Conservation (phyloP, 2,113 vertebrate genomes). For the Nanger granti region DNA sequence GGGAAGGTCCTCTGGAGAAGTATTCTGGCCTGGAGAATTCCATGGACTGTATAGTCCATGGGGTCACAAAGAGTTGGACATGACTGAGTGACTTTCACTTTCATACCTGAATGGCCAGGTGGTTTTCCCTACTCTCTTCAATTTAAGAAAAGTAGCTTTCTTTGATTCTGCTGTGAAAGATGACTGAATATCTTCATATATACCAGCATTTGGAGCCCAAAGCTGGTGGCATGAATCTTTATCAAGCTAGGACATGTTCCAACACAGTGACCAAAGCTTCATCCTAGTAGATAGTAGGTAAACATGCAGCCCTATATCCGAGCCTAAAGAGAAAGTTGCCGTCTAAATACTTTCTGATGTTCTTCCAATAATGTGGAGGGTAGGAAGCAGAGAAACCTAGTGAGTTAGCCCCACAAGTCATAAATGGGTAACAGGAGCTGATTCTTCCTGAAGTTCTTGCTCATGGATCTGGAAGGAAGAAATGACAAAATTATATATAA, state of each 20-base stretch:
- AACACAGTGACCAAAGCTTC: not conserved
- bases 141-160: not conserved
- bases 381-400: not conserved
- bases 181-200: not conserved
- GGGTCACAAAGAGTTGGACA: not conserved
- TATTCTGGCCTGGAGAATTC: not conserved
- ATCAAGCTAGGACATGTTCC: not conserved
- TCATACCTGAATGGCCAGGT: not conserved
- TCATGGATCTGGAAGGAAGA: not conserved
- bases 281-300: not conserved
- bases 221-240: not conserved
- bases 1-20: not conserved
- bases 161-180: not conserved
- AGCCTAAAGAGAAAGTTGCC: not conserved
- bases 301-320: not conserved
- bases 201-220: not conserved
- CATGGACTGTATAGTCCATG: not conserved
- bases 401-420: not conserved
- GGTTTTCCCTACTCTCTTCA: not conserved
- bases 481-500: not conserved
- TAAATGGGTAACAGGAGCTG: not conserved
- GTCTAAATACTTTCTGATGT: not conserved
- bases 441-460: not conserved
- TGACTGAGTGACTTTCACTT: not conserved
- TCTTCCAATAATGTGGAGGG: not conserved